Base-by-base conservation (phyloP, 1,140 invertebrate genomes). In the Calephelis virginiensis region DNA sequence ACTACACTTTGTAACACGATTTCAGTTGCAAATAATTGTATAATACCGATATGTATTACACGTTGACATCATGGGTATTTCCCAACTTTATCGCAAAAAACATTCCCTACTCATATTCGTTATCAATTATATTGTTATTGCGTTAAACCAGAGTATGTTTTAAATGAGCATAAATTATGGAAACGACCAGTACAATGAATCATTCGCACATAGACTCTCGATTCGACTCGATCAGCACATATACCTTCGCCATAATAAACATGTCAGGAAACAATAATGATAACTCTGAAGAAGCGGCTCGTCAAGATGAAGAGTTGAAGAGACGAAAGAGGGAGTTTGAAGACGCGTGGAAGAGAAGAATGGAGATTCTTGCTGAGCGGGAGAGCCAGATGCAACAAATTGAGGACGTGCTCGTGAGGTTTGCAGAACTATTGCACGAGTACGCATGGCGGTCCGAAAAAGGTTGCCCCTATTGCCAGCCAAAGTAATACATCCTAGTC, bases 401-500 rank as follows among this genome's bases (percentile, higher is more conserved):
- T 48, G 47, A 48, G 47, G 47, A 48, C n/a, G n/a, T n/a, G 47
- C 12, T 11, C 12, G 12, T n/a, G 47, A 48, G 10, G 11, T 48
- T n/a, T 48, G 47, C 12, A 48, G 47, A 11, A 48, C 11, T n/a
- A n/a, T n/a, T 48, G 47, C 47, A n/a, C 12, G 47, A 48, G 47
- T n/a, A 48, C 11, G 47, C 47, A 48, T 48, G 11, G 47, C 13
- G 47, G 47, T n/a, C 11, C 3, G 47, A n/a, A 48, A 48, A n/a
- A n/a, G n/a, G n/a, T n/a, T n/a, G n/a, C n/a, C n/a, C 47, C 5
- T n/a, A 48, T 48, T 48, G 12, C 47, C 47, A n/a, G 8, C 47
- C 47, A 48, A 48, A 48, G 47, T 48, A 48, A 48, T 48, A 6
- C 47, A 48, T 48, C 47, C 47, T 48, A 48, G 13, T 48, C 47